Conservation (phyloP, 2,113 vertebrate species). For the Thomomys bottae region DNA sequence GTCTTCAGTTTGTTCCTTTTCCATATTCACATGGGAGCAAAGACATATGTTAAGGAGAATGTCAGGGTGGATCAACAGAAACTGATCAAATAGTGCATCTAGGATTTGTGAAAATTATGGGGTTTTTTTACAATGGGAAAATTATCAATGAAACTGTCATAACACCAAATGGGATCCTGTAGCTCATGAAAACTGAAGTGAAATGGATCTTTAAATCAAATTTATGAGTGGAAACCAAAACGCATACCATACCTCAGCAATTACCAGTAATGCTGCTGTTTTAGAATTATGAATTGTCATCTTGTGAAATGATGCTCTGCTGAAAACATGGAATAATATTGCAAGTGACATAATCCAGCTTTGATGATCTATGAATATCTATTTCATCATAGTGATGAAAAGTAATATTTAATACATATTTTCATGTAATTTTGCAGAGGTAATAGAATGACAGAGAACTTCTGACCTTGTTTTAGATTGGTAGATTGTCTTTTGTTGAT, state of each 20-base stretch:
- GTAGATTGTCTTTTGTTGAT: constrained; percentile 10
- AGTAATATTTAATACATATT: constrained; percentile 22
- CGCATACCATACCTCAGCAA: constrained; percentile 3
- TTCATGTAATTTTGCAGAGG: constrained; percentile 12
- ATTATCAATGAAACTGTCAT: neutral
- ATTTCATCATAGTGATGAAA: constrained; percentile 37
- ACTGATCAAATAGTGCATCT: neutral
- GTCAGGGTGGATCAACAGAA: constrained; percentile 27
- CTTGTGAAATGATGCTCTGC: neutral
- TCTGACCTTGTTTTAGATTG: constrained; percentile 22
- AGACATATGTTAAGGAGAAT: constrained; percentile 23
- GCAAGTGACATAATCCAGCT: neutral
- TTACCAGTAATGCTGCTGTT: neutral
- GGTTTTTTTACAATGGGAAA: constrained; percentile 15
- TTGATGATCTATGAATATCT: neutral
- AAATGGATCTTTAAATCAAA: constrained; percentile 51
- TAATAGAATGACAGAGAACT: constrained; percentile 6
- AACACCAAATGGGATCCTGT: neutral
- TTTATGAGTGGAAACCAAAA: constrained; percentile 39
- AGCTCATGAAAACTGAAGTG: constrained; percentile 38
- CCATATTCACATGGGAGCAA: constrained; percentile 27
- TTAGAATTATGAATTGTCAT: neutral
- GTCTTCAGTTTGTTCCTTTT: constrained; percentile 41
- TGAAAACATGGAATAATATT: constrained; percentile 28
- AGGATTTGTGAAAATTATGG: constrained; percentile 22